A percentile compares a stretch with the other conserved stretches of the same genome.
phyloP scores from a whole-genome alignment of 2,888 invertebrate species.

The Sisyra nigra region DNA sequence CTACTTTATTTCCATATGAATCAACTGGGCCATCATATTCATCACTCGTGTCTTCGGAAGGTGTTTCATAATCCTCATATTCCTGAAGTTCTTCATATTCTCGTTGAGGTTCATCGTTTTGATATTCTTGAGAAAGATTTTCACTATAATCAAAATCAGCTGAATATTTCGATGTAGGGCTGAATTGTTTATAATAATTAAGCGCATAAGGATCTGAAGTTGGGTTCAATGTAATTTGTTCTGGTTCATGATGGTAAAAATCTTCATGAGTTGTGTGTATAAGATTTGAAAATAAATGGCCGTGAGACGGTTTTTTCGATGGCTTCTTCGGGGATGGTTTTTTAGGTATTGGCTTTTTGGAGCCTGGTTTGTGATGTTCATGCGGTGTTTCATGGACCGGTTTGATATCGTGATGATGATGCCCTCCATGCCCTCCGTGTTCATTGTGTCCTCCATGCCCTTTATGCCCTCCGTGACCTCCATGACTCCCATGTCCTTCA shows the following conservation, averaged over 20 bases:
- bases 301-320: constrained; percentile 7
- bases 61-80: too few relatives aligned
- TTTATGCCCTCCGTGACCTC: background rate
- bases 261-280: constrained; percentile 9
- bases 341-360: constrained; percentile 18
- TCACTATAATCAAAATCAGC: too few relatives aligned
- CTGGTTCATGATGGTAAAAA: background rate
- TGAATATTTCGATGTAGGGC: too few relatives aligned
- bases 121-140: too few relatives aligned
- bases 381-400: constrained; percentile 25
- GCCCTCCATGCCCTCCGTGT: constrained; percentile 13
- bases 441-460: background rate
- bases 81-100: too few relatives aligned
- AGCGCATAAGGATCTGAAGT: too few relatives aligned
- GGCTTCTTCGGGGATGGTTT: constrained; percentile 20
- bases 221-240: too few relatives aligned
- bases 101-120: too few relatives aligned
- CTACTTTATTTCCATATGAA: too few relatives aligned
- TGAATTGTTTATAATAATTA: too few relatives aligned
- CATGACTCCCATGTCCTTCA: background rate
- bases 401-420: constrained; percentile 18
- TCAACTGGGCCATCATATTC: too few relatives aligned
- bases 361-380: constrained; percentile 21
- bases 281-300: constrained; percentile 7
- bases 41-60: too few relatives aligned